Percentiles rank a stretch among this genome's conserved stretches.
These are phyloP conservation scores for Catostomus latipinnis DNA, from an alignment of 2,797 vertebrate species.

Conservation along the genomic window DNA sequence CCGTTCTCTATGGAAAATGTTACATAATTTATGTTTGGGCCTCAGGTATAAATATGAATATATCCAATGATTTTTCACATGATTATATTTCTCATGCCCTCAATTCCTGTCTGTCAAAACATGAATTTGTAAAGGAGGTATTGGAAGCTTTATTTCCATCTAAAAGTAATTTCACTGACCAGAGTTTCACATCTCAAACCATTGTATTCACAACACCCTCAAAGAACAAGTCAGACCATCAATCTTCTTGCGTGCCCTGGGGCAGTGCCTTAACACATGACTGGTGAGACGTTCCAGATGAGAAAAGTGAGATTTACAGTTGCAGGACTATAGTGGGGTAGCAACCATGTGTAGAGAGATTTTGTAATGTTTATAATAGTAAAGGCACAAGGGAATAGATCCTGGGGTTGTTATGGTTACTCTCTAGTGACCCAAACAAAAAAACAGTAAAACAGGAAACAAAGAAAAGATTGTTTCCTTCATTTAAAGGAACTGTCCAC, in stretches of 20 bases:
- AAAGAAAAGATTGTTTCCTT: background rate
- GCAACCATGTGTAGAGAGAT: background rate
- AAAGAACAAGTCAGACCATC: conserved; percentile 45
- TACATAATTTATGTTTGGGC: too few relatives aligned
- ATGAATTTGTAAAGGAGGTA: conserved; percentile 24
- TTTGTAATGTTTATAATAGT: conserved; percentile 10
- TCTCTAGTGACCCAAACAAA: background rate
- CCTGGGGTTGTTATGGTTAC: background rate
- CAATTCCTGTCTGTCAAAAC: conserved; percentile 26
- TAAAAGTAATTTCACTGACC: conserved; percentile 16
- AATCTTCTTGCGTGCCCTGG: conserved; percentile 52
- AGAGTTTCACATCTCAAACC: conserved; percentile 15
- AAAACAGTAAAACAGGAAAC: background rate
- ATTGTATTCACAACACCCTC: conserved; percentile 18
- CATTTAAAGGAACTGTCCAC: background rate
- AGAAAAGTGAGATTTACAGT: conserved; percentile 37
- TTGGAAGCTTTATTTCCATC: conserved; percentile 7
- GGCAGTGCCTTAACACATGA: conserved; percentile 20
- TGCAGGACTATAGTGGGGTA: conserved; percentile 8
- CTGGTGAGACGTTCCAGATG: conserved; percentile 13
- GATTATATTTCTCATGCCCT: too few relatives aligned
- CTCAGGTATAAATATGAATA: too few relatives aligned
- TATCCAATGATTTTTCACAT: too few relatives aligned
- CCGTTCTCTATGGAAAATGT: background rate
- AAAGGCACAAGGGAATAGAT: background rate